Evolutionary conservation across 2,797 vertebrate genomes (phyloP).

Genomic region (Arnoldichthys spilopterus): DNA sequence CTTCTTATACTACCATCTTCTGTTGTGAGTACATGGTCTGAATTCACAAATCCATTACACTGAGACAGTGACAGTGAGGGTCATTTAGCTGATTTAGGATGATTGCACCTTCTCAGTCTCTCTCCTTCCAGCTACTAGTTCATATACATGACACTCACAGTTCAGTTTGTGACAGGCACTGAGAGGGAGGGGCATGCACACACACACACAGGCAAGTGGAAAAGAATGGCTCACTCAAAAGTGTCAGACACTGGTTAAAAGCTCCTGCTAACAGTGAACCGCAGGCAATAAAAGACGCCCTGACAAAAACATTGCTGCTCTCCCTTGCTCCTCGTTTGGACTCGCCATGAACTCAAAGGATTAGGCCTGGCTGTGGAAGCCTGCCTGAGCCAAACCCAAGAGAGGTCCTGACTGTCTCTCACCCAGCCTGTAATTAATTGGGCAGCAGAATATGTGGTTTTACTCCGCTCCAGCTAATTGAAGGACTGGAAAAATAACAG

Average conservation of each 20-base stretch:
- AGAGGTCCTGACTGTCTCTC: slow-evolving; percentile 67
- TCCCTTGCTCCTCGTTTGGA: slow-evolving; percentile 64
- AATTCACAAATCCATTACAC: background rate
- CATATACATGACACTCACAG: slow-evolving; percentile 67
- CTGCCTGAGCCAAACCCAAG: slow-evolving; percentile 66
- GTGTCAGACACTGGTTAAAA: slow-evolving; percentile 75
- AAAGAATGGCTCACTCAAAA: slow-evolving; percentile 62
- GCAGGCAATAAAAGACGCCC: slow-evolving; percentile 73
- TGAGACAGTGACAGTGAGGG: slow-evolving; percentile 19
- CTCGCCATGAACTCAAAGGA: slow-evolving; percentile 70
- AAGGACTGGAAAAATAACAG: slow-evolving; percentile 62
- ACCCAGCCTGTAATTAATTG: slow-evolving; percentile 69
- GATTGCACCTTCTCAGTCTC: background rate
- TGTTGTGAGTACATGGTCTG: background rate
- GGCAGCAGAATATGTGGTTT: slow-evolving; percentile 59
- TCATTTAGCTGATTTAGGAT: slow-evolving; percentile 56
- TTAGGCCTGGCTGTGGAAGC: slow-evolving; percentile 65
- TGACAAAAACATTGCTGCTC: slow-evolving; percentile 70
- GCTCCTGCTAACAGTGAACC: slow-evolving; percentile 77
- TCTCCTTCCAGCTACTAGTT: slow-evolving; percentile 46
- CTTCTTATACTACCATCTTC: no score
- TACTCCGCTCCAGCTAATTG: slow-evolving; percentile 57
- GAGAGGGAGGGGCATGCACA: no score
- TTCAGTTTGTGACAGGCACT: slow-evolving; percentile 35
- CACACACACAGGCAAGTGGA: slow-evolving; percentile 11